Evolutionary conservation across 2,888 invertebrate genomes (phyloP).

Genomic region (Yponomeuta evonymella): DNA sequence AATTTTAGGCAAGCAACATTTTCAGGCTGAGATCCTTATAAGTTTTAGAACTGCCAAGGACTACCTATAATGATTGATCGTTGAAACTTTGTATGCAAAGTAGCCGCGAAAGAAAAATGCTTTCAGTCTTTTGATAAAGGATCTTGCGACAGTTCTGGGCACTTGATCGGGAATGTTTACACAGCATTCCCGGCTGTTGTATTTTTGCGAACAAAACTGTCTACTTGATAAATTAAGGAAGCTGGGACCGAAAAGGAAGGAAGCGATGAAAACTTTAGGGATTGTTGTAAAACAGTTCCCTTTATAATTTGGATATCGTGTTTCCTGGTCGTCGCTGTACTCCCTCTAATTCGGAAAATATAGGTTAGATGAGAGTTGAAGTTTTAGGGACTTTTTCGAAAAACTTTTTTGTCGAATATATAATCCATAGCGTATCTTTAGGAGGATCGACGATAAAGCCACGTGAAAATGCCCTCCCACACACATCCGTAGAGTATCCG

Average conservation of each 20-base stretch:
- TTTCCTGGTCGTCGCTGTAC: slow-evolving; percentile 38
- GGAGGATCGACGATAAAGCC: neutral
- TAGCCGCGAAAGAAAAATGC: neutral
- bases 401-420: neutral
- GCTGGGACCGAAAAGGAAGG: slow-evolving; percentile 37
- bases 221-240: slow-evolving; percentile 48
- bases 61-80: neutral
- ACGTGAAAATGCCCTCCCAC: neutral
- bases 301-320: slow-evolving; percentile 55
- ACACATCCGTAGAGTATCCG: neutral
- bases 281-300: slow-evolving; percentile 52
- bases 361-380: slow-evolving; percentile 50
- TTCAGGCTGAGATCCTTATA: neutral
- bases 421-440: neutral
- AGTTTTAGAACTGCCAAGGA: neutral
- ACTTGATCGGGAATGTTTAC: slow-evolving; percentile 10
- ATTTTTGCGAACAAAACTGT: slow-evolving; percentile 25
- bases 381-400: slow-evolving; percentile 26
- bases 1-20: neutral
- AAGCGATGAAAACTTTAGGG: slow-evolving; percentile 47
- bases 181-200: neutral
- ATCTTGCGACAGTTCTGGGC: neutral
- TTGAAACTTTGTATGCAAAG: neutral
- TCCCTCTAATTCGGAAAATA: slow-evolving; percentile 45
- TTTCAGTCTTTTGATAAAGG: neutral